These are phyloP conservation scores for Hymenochirus boettgeri DNA, from an alignment of 2,113 vertebrate genomes.

Conservation along the genomic window DNA sequence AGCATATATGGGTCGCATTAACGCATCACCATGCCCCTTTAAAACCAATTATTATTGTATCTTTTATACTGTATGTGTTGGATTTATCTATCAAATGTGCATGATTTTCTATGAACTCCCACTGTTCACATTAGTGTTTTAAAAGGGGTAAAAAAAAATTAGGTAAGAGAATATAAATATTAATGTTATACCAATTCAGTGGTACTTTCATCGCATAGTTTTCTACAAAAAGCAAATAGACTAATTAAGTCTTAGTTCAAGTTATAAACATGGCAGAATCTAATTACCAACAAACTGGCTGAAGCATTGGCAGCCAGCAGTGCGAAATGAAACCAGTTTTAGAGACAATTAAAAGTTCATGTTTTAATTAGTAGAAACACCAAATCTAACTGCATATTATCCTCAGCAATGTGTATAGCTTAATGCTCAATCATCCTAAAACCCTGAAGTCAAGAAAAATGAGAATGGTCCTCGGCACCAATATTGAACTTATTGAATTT, in stretches of 20 bases:
- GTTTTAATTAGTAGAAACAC: background rate
- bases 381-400: no score
- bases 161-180: background rate
- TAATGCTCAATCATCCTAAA: no score
- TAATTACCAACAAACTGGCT: background rate
- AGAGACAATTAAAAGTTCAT: background rate
- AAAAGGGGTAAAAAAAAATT: background rate
- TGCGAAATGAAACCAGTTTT: background rate
- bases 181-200: background rate
- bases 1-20: no score
- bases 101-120: no score
- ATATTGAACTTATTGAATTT: no score
- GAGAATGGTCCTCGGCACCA: no score
- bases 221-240: background rate
- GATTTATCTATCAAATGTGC: no score
- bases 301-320: background rate
- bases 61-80: no score
- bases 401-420: no score
- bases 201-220: background rate
- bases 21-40: no score
- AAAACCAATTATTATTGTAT: no score
- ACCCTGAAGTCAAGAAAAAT: no score
- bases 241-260: background rate
- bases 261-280: background rate
- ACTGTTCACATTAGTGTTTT: background rate